Percentiles rank a stretch among this genome's conserved stretches.
Conservation (phyloP, 1,140 invertebrate species). For the Drosophila subobscura region DNA sequence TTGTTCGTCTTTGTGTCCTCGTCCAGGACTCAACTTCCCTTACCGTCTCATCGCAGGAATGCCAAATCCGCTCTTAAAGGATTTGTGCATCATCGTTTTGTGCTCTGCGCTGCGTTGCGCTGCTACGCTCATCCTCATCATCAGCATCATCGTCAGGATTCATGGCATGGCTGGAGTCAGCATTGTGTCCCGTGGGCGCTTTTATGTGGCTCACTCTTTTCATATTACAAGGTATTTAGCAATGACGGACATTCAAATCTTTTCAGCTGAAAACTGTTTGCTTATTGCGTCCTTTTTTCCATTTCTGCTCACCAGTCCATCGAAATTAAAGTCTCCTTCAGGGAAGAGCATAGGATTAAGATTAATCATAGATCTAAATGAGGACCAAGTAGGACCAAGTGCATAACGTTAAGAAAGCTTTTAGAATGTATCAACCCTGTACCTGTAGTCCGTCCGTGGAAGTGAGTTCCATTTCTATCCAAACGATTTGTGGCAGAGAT, state of each 20-base stretch:
- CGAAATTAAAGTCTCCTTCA: no score
- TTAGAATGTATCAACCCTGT: no score
- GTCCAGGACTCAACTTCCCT: constrained; percentile 2
- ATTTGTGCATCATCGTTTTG: constrained; percentile 68
- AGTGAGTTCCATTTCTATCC: no score
- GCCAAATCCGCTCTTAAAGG: constrained; percentile 68
- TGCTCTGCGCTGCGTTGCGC: constrained; percentile 39
- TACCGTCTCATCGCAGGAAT: constrained; percentile 40
- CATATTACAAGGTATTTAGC: constrained; percentile 57
- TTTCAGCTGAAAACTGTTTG: constrained; percentile 56
- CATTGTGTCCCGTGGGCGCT: constrained; percentile 46
- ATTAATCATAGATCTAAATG: no score
- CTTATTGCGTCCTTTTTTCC: constrained; percentile 45
- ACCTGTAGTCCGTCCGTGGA: no score
- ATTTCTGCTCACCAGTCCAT: constrained; percentile 23
- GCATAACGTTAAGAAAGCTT: no score
- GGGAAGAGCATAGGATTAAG: no score
- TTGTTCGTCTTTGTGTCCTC: constrained; percentile 28
- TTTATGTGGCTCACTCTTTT: constrained; percentile 57
- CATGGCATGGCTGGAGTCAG: constrained; percentile 23
- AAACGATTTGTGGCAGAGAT: no score
- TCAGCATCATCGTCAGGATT: constrained; percentile 43
- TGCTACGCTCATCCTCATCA: constrained; percentile 28
- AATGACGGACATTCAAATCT: constrained; percentile 62
- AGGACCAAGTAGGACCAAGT: no score